Evolutionary conservation across 2,113 vertebrate species (phyloP), one percentile per base, ranked within the genome.

Genomic region (Gymnocephalus cernua): DNA sequence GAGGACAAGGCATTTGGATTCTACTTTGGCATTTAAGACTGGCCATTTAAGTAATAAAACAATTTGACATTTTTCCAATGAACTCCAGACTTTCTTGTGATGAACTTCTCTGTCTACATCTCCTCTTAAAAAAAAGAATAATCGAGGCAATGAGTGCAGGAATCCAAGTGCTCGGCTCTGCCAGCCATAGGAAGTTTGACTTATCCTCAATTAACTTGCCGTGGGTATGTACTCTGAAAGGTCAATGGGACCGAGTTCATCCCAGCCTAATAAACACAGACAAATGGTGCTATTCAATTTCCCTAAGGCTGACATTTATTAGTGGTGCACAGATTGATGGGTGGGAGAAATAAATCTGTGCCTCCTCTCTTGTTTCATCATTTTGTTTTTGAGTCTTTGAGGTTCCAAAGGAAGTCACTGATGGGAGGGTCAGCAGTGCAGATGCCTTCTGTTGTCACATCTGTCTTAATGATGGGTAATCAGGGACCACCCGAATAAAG

Each of bases 201-300:
- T 84, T 75, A 67, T 87, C 71, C 78, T 85, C 80, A 82, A 79
- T 88, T 86, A 83, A 89, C 79, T 86, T 69, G 78, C 38, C 29
- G 38, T 64, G 56, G 64, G 25, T 85, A 19, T 66, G 65, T 56
- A 65, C 53, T 69, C 75, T 41, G 58, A 90, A 92, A 92, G 90
- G 90, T 92, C 86, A 57, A 29, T 27, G 62, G 71, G 67, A 73
- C 54, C 0, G 54, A 83, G 89, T 83, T 89, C 86, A 85, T 77
- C 74, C 71, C 61, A 76, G 73, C 76, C 80, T 86, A 83, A 94
- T 93, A 90, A 92, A 92, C 83, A 87, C 77, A 83, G 90, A 91
- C 68, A 89, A 89, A 92, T 85, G 83, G 85, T 82, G 83, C 74
- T 77, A 82, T 89, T 92, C 87, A 85, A 80, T 90, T 91, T 88